Conservation (phyloP, 2,888 invertebrate species). For the Glomeris marginata region DNA sequence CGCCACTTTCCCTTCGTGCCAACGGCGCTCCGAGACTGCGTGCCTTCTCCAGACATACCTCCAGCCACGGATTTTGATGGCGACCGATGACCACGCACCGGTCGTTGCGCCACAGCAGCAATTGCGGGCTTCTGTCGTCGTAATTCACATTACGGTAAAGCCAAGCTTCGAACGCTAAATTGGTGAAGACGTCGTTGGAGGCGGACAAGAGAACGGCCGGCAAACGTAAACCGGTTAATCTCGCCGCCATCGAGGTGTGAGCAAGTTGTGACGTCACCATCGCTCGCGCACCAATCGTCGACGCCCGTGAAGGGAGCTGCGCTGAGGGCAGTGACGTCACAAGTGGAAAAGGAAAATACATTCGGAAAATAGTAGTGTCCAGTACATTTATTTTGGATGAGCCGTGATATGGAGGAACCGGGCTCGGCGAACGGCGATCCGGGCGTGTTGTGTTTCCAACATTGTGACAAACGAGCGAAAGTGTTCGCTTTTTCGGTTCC, state of each 20-base stretch:
- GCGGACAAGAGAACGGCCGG: slow-evolving; percentile 67
- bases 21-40: slow-evolving; percentile 51
- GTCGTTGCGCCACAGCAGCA: slow-evolving; percentile 83
- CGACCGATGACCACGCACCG: slow-evolving; percentile 92
- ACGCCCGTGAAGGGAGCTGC: no score
- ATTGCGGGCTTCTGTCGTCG: slow-evolving; percentile 59
- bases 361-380: no score
- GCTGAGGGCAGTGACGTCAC: no score
- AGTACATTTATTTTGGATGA: no score
- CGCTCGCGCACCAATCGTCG: no score
- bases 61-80: slow-evolving; percentile 93
- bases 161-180: slow-evolving; percentile 94
- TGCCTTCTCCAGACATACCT: slow-evolving; percentile 60
- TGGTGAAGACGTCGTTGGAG: slow-evolving; percentile 76
- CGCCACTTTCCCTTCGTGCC: slow-evolving; percentile 82
- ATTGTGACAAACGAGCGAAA: slow-evolving; percentile 55
- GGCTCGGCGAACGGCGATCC: slow-evolving; percentile 4
- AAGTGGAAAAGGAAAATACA: no score
- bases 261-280: no score
- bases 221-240: no score
- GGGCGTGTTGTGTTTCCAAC: slow-evolving; percentile 70
- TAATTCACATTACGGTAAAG: slow-evolving; percentile 77
- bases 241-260: no score
- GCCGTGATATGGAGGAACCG: no score
- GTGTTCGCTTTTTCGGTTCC: slow-evolving; percentile 55